A percentile compares a stretch with the other conserved stretches of the same genome.
phyloP scores from a whole-genome alignment of 2,113 vertebrate genomes.

The Sinocyclocheilus anophthalmus region DNA sequence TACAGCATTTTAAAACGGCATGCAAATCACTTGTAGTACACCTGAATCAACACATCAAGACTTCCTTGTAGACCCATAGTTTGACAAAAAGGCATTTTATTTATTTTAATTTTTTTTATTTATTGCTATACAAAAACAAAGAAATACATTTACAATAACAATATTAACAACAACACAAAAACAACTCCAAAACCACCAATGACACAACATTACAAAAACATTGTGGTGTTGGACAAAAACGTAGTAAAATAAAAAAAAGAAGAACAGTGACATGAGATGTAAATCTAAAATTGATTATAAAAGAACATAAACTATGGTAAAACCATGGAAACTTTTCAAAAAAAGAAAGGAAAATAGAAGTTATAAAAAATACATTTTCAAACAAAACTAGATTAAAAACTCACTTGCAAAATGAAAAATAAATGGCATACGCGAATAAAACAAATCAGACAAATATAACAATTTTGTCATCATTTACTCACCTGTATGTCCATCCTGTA shows the following conservation, averaged over 20 bases:
- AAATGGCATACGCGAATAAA: neutral
- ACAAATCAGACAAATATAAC: neutral
- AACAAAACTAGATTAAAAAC: neutral
- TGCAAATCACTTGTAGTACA: conserved; percentile 13
- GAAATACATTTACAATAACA: neutral
- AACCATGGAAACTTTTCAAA: no score
- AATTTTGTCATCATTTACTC: neutral
- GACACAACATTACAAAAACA: neutral
- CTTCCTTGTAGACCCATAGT: neutral
- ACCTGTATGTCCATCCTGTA: neutral
- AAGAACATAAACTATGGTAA: no score
- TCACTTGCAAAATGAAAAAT: neutral
- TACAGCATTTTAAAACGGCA: neutral
- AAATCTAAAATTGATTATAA: neutral
- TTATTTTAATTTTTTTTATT: neutral
- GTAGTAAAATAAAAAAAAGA: neutral
- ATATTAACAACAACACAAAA: neutral
- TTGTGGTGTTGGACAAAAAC: neutral
- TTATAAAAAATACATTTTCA: neutral
- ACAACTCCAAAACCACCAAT: neutral
- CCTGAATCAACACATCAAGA: conserved; percentile 18
- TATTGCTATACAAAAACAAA: neutral
- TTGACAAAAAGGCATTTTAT: neutral
- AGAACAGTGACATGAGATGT: neutral
- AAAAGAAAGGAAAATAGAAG: neutral